A percentile compares a stretch with the other conserved stretches of the same genome.
phyloP scores from a whole-genome alignment of 2,888 invertebrate species.

The Platycheirus rosarum region DNA sequence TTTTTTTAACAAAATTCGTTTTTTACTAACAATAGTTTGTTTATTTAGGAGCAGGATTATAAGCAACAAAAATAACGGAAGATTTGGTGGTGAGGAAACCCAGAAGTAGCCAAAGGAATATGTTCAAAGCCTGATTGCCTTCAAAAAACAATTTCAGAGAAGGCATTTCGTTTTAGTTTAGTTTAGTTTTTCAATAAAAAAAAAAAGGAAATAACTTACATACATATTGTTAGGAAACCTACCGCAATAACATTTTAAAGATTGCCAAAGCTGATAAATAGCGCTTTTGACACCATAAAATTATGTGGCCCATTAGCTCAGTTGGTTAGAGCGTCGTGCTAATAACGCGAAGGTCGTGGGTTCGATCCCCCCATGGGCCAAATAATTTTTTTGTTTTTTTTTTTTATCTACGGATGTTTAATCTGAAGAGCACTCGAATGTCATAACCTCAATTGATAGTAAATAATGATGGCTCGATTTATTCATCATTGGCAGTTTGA shows the following conservation, averaged over 20 bases:
- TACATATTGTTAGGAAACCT: not conserved
- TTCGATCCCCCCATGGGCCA: slow-evolving; percentile 83
- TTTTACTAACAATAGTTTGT: no score
- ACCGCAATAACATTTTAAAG: not conserved
- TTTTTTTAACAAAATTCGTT: no score
- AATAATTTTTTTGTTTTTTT: not conserved
- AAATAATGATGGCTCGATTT: slow-evolving; percentile 31
- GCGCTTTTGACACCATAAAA: not conserved
- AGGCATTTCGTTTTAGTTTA: no score
- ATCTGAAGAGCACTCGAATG: slow-evolving; percentile 32
- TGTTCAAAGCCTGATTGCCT: no score
- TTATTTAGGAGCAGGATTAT: no score
- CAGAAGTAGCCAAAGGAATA: no score
- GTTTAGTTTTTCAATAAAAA: no score
- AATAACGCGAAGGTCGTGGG: slow-evolving; percentile 83
- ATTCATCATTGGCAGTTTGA: no score
- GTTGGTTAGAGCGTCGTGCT: slow-evolving; percentile 83
- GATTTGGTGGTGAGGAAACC: no score
- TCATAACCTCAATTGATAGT: slow-evolving; percentile 50
- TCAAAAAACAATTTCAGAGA: no score
- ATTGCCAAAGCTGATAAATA: not conserved
- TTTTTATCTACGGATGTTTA: not conserved
- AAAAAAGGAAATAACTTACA: no score
- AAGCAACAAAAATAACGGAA: no score
- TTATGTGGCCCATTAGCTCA: slow-evolving; percentile 82